A percentile compares a stretch with the other conserved stretches of the same genome.
Conservation (phyloP, 2,888 invertebrate genomes). For the Parnassius smintheus region DNA sequence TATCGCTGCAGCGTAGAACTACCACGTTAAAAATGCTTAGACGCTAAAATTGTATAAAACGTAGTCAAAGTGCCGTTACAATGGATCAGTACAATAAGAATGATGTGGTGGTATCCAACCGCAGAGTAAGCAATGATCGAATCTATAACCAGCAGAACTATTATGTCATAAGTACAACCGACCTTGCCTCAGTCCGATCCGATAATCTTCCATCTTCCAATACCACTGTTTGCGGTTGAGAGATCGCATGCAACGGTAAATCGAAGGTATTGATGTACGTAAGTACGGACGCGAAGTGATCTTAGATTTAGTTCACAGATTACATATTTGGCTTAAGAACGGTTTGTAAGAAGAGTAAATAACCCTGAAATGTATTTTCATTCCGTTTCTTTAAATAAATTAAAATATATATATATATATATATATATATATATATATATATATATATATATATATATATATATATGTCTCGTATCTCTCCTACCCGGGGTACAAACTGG, state of each 20-base stretch:
- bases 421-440: too few relatives aligned
- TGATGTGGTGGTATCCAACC: conserved; percentile 15
- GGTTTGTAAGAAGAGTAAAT: too few relatives aligned
- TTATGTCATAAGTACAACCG: conserved; percentile 18
- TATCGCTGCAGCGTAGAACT: too few relatives aligned
- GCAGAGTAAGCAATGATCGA: conserved; percentile 19
- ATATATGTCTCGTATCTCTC: too few relatives aligned
- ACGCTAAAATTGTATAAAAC: not conserved
- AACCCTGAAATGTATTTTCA: too few relatives aligned
- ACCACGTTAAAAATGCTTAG: too few relatives aligned
- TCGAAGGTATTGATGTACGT: not conserved
- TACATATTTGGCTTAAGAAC: too few relatives aligned
- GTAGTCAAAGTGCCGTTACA: conserved; percentile 18
- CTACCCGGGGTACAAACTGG: too few relatives aligned
- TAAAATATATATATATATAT: too few relatives aligned
- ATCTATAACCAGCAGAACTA: conserved; percentile 1
- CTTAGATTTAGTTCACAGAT: not conserved
- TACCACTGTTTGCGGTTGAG: conserved; percentile 57
- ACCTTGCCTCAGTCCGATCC: conserved; percentile 38
- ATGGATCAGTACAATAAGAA: conserved; percentile 21
- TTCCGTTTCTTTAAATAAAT: too few relatives aligned
- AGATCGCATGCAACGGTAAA: conserved; percentile 60
- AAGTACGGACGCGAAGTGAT: conserved; percentile 13
- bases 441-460: too few relatives aligned
- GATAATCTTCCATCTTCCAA: conserved; percentile 66